A percentile compares a stretch with the other conserved stretches of the same genome.
These are phyloP conservation scores for Phyllotreta striolata DNA, from an alignment of 2,888 invertebrate genomes.

Conservation along the genomic window DNA sequence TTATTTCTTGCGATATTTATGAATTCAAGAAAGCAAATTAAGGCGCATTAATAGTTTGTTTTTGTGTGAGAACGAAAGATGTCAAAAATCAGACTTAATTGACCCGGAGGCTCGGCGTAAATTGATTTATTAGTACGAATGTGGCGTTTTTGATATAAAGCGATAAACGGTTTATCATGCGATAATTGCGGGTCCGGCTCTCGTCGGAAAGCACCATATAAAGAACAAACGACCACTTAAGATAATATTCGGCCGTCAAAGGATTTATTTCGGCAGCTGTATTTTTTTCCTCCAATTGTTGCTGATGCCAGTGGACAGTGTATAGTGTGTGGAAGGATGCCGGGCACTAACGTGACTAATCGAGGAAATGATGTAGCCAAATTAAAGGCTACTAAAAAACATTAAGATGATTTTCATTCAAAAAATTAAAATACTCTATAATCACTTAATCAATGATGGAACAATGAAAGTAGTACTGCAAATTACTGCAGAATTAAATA, in stretches of 20 bases:
- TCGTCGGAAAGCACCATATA: conserved; percentile 31
- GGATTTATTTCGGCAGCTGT: conserved; percentile 57
- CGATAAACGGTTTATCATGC: conserved; percentile 18
- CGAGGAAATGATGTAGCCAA: conserved; percentile 10
- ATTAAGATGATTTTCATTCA: too few species aligned
- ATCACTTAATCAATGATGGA: too few species aligned
- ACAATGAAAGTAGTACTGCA: too few species aligned
- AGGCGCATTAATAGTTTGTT: conserved; percentile 22
- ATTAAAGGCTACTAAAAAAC: too few species aligned
- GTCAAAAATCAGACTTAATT: conserved; percentile 31
- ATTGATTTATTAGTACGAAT: conserved; percentile 31
- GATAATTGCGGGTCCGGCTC: conserved; percentile 17
- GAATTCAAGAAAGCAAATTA: conserved; percentile 26
- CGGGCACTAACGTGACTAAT: too few species aligned
- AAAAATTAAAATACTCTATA: too few species aligned
- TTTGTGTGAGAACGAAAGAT: conserved; percentile 26
- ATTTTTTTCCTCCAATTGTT: conserved; percentile 55
- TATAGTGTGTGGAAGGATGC: too few species aligned
- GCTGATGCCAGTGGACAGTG: conserved; percentile 14
- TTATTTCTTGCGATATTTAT: conserved; percentile 17
- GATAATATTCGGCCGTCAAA: conserved; percentile 52
- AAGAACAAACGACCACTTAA: conserved; percentile 42
- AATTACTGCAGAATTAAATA: too few species aligned
- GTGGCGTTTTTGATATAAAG: conserved; percentile 9
- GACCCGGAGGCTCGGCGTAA: conserved; percentile 22